Evolutionary conservation across 2,797 vertebrate species (phyloP), one percentile per base, ranked within the genome.

Genomic region (Gallinago stenura): DNA sequence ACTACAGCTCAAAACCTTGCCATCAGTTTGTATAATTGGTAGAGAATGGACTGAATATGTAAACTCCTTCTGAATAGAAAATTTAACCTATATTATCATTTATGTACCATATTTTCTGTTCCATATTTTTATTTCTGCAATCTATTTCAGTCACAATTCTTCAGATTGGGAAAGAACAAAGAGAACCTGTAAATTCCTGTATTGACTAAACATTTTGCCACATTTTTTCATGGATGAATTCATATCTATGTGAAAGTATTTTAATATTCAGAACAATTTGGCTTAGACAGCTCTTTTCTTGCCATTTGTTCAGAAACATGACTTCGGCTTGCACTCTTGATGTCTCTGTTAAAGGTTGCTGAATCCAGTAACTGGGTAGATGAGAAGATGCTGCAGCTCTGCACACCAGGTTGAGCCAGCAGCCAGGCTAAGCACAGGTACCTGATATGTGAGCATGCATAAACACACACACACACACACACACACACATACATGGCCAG

Each of bases 391-490:
- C 37, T 53, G 35, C 61, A 64, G 31, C 26, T 48, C 26, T 41
- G 0, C 4, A 7, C 31, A 9, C 8, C 14, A n/a, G 24, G 41
- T 53, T 53, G 31, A 22, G 35, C 6, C 41, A 77, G 60, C 50
- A 90, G 31, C 25, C 1, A 4, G 33, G 22, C 7, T 22, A 5
- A 50, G 48, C 21, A 18, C 0, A 0, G 1, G 1, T 7, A 5
- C 4, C 9, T 2, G 4, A 3, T 7, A n/a, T 22, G 9, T 18
- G 21, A 17, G 22, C 0, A 2, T 8, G 7, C 14, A 16, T 24
- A 64, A 4, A 31, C 1, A 24, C 17, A 21, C 6, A 12, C 22
- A 22, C 15, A 26, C 17, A n/a, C n/a, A 20, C 6, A 11, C 22
- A 39, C 5, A 25, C 7, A 13, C 25, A 19, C 14, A 26, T 53